Base-by-base conservation (phyloP, 2,888 invertebrate species). In the Meliscaeva auricollis region DNA sequence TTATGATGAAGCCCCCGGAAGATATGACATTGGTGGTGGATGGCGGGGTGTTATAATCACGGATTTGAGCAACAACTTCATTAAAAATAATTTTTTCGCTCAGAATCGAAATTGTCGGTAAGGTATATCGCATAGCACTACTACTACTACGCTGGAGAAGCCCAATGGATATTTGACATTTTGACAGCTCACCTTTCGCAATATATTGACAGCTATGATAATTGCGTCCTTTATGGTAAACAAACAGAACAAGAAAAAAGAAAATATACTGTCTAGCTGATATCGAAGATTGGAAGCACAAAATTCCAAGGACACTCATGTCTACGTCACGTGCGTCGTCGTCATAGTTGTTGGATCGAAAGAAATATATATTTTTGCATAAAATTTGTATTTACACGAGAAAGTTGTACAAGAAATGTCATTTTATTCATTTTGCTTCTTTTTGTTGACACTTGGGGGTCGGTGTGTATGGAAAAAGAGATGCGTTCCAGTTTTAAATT, bases 51-150 rank as follows among this genome's bases (percentile, higher is more conserved):
- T 26, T 64, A 83, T 78, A 74, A 74, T 79, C 74, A 79, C 35
- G 78, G 48, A 44, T 74, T 79, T 56, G 64, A 30, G 44, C 58
- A 80, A 80, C 58, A 84, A 76, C 80, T 84, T 84, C 79, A 80
- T 84, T 84, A 84, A 84, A 84, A 80, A 84, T 80, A 66, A 84
- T 80, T 72, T 66, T n/a, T 75, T 60, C 75, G 52, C 17, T 66
- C 54, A n/a, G 64, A 52, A 44, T 54, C 38, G 15, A 80, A 80
- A 54, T 68, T 70, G 17, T 30, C n/a, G n/a, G n/a, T n/a, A n/a
- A n/a, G n/a, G 52, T 35, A 72, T 66, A 60, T 62, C 26, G 26
- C 38, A 35, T 46, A 30, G 15, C 54, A 54, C 41, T 13, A 44
- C 6, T 11, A n/a, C 26, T 15, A 9, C 46, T 26, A 9, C 9